Evolutionary conservation across 2,888 invertebrate species (phyloP), one percentile per base, ranked within the genome.

Genomic region (Ashinkailepas kermadecensis): DNA sequence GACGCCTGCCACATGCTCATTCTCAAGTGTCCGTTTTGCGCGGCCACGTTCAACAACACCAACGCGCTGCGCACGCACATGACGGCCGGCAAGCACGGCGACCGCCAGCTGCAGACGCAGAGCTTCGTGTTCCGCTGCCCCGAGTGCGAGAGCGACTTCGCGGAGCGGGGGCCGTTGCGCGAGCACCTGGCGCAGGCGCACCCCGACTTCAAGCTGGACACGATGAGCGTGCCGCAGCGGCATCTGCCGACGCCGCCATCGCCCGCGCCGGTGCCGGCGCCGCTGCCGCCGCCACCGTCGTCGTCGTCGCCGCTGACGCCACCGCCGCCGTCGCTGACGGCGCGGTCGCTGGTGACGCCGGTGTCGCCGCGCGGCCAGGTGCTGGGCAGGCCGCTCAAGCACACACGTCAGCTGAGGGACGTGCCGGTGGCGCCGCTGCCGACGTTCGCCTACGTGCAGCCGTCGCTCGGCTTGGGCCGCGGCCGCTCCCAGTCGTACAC

Each of bases 1-100:
- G 79, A 79, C 21, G 2, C 79, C 23, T 15, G 23, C n/a, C 58
- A n/a, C 79, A 79, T 79, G 79, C 23, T 25, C 23, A 79, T 79
- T 25, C 58, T 79, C 58, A 79, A 79, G 79, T 79, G 79, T n/a
- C 79, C 79, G 25, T 79, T 79, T 58, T 79, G 79, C 25, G 57
- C 79, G 58, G 79, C 79, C 25, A 79, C 79, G 9, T 79, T 79
- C 25, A 59, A 59, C 79, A 59, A 59, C 79, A 23, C 79, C 25
- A 58, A 58, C 23, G 25, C 79, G 79, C 79, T 79, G 58, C 21
- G n/a, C 13, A 58, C n/a, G 23, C 79, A 79, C 59, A 79, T 79
- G 58, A 58, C 18, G 56, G n/a, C 58, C 23, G 12, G 25, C 21
- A n/a, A 25, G 23, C 79, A 79, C 79, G 58, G 79, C 23, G 57